Evolutionary conservation across 1,140 invertebrate species (phyloP), one percentile per base, ranked within the genome.

Genomic region (Drosophila kikkawai): DNA sequence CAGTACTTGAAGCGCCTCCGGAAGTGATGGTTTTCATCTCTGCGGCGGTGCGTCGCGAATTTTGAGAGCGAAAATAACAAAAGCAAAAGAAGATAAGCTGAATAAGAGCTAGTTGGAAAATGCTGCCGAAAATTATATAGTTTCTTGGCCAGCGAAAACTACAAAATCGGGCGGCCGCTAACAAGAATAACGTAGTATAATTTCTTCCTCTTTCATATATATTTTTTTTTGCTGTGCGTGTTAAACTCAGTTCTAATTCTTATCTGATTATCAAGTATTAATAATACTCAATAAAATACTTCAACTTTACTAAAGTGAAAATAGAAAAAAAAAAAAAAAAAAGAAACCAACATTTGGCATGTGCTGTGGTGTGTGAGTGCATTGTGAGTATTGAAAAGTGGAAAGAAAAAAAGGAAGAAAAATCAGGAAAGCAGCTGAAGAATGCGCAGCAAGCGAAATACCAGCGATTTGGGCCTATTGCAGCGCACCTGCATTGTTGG

Each of bases 1-100:
- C 88, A 91, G 88, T 91, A 82, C 80, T 90, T 91, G 88, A 85
- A 91, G 88, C 90, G 88, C 88, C 88, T 91, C 88, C 88, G 88
- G 88, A 91, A 91, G 88, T 91, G 88, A 90, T 88, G 88, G 88
- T 91, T 91, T 91, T 90, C 85, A 80, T 88, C 80, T 88, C 67
- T 68, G 67, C 67, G 67, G 67, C 67, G 80, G 74, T 73, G 75
- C 71, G 79, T 67, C 68, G 76, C 82, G 82, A 78, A 77, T 88
- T 84, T 75, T 60, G 56, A 76, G 67, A 73, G 69, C 44, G 64
- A 68, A 73, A 60, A 64, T 47, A 61, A 73, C 67, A 71, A 71
- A 71, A 71, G 55, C 42, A 51, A 22, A 48, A 61, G 8, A 22
- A 34, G n/a, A 53, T 26, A 37, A 67, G 39, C 48, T 59, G 19